Evolutionary conservation across 2,797 vertebrate species (phyloP).

Genomic region (Danio kyathit): DNA sequence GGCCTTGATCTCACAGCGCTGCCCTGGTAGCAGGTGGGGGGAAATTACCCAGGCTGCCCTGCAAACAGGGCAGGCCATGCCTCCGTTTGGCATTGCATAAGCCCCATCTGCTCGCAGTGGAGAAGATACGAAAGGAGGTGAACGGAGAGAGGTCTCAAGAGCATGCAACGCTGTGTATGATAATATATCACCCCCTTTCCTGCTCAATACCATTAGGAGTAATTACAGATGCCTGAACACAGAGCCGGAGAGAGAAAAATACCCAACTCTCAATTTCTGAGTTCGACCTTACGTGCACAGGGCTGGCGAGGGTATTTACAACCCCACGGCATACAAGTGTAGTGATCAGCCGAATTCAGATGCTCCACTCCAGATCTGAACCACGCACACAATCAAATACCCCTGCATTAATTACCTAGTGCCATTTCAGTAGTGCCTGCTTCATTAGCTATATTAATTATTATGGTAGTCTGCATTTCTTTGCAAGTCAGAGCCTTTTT

Average conservation of each 20-base stretch:
- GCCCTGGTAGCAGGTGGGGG: constrained; percentile 75
- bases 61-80: constrained; percentile 80
- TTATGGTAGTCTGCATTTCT: constrained; percentile 79
- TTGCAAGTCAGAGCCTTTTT: constrained; percentile 77
- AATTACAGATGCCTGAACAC: constrained; percentile 77
- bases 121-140: constrained; percentile 43
- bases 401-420: constrained; percentile 78
- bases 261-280: constrained; percentile 67
- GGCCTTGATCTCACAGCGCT: constrained; percentile 75
- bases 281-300: constrained; percentile 68
- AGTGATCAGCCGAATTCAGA: constrained; percentile 66
- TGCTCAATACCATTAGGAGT: constrained; percentile 75
- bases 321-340: constrained; percentile 66
- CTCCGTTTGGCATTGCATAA: constrained; percentile 75
- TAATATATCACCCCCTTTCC: constrained; percentile 65
- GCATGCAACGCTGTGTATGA: constrained; percentile 64
- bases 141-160: constrained; percentile 61
- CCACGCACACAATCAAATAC: constrained; percentile 53
- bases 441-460: constrained; percentile 86
- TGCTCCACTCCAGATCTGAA: constrained; percentile 61
- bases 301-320: constrained; percentile 60
- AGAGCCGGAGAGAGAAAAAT: constrained; percentile 58
- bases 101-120: constrained; percentile 78
- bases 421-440: constrained; percentile 78
- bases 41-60: constrained; percentile 81